A percentile compares a stretch with the other conserved stretches of the same genome.
phyloP scores from a whole-genome alignment of 2,113 vertebrate species.

The Octodon degus region DNA sequence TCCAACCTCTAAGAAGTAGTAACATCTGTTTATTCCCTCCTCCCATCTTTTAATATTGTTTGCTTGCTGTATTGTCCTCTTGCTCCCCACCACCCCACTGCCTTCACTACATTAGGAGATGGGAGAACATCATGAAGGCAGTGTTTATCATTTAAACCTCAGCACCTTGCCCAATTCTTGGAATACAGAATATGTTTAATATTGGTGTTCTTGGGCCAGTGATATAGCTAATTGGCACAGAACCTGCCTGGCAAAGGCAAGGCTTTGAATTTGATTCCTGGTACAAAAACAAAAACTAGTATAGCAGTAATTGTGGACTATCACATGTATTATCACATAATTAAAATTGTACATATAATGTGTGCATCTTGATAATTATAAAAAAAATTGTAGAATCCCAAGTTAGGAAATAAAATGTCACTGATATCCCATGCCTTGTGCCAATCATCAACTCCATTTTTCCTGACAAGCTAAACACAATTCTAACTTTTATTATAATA shows the following conservation, averaged over 20 bases:
- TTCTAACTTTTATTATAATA: not conserved
- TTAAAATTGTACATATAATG: conserved; percentile 4
- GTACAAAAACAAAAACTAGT: not conserved
- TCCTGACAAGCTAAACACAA: not conserved
- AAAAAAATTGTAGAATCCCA: not conserved
- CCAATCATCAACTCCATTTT: not conserved
- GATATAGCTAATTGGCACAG: no score
- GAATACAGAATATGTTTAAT: not conserved
- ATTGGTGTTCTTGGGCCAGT: not conserved
- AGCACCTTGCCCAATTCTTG: not conserved
- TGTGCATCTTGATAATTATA: not conserved
- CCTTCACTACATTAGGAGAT: not conserved
- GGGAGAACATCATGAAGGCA: not conserved
- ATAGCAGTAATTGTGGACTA: not conserved
- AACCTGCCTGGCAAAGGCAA: no score
- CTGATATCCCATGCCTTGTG: not conserved
- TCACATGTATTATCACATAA: not conserved
- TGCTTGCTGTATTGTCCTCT: not conserved
- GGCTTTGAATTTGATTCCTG: no score
- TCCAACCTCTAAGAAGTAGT: not conserved
- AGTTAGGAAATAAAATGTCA: not conserved
- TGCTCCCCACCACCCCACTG: no score
- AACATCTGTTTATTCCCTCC: not conserved
- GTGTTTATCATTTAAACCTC: not conserved
- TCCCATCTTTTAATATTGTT: not conserved